phyloP scores from a whole-genome alignment of 2,113 vertebrate genomes.

The Brienomyrus brachyistius region DNA sequence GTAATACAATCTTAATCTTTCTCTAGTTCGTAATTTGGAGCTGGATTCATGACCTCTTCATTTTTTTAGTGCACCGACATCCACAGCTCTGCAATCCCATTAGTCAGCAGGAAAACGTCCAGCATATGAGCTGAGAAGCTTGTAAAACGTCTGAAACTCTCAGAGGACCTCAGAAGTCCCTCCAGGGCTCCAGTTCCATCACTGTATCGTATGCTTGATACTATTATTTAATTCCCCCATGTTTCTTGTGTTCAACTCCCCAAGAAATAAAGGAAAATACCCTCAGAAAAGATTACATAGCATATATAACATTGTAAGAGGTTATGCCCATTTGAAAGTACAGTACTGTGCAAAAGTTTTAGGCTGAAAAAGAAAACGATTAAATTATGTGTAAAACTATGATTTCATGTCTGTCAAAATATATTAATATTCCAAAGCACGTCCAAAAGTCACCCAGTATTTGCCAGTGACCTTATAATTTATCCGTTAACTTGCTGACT shows the following conservation, averaged over 20 bases:
- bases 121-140: constrained; percentile 30
- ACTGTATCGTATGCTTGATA: constrained; percentile 36
- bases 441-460: background rate
- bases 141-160: constrained; percentile 25
- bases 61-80: constrained; percentile 30
- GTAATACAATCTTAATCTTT: background rate
- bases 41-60: constrained; percentile 4
- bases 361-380: background rate
- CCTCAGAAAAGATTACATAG: background rate
- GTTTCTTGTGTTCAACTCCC: constrained; percentile 7
- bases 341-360: background rate
- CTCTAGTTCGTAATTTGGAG: constrained; percentile 1
- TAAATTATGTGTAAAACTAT: background rate
- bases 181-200: constrained; percentile 11
- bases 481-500: background rate
- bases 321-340: constrained; percentile 10
- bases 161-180: constrained; percentile 5
- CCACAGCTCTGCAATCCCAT: constrained; percentile 16
- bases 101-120: constrained; percentile 31
- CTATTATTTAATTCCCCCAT: background rate
- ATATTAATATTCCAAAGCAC: background rate
- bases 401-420: background rate
- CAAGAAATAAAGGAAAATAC: constrained; percentile 14
- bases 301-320: background rate
- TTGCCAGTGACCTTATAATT: background rate